A percentile compares a stretch with the other conserved stretches of the same genome.
These are phyloP conservation scores for Xenopus borealis DNA, from an alignment of 2,113 vertebrate genomes.

Conservation along the genomic window DNA sequence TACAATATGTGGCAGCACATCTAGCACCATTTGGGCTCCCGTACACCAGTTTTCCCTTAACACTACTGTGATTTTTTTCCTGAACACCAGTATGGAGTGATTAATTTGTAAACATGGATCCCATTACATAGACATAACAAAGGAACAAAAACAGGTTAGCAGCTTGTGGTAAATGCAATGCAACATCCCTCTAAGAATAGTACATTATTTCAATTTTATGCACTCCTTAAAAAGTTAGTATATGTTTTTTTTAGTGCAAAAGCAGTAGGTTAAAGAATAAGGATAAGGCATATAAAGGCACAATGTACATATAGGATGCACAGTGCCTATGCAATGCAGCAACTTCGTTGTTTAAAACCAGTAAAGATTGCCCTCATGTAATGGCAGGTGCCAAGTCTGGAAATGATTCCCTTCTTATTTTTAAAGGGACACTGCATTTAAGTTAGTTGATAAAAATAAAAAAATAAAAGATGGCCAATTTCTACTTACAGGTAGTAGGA, in stretches of 20 bases:
- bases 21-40: neutral
- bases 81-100: neutral
- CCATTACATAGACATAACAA: conserved; percentile 27
- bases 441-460: conserved; percentile 58
- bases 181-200: conserved; percentile 77
- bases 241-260: too few species aligned
- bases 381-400: too few species aligned
- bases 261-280: too few species aligned
- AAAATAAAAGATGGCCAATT: conserved; percentile 69
- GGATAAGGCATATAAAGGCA: too few species aligned
- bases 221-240: too few species aligned
- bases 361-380: too few species aligned
- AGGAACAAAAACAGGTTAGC: conserved; percentile 32
- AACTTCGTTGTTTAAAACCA: too few species aligned
- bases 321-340: too few species aligned
- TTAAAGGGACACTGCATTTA: conserved; percentile 99
- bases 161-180: conserved; percentile 52
- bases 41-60: neutral
- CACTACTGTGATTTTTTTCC: neutral
- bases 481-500: conserved; percentile 99
- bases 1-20: too few species aligned
- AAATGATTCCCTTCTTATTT: conserved; percentile 61
- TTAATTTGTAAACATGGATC: neutral
- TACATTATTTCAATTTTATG: too few species aligned
- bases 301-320: too few species aligned